phyloP scores from a whole-genome alignment of 2,113 vertebrate species.

The Saimiri boliviensis region DNA sequence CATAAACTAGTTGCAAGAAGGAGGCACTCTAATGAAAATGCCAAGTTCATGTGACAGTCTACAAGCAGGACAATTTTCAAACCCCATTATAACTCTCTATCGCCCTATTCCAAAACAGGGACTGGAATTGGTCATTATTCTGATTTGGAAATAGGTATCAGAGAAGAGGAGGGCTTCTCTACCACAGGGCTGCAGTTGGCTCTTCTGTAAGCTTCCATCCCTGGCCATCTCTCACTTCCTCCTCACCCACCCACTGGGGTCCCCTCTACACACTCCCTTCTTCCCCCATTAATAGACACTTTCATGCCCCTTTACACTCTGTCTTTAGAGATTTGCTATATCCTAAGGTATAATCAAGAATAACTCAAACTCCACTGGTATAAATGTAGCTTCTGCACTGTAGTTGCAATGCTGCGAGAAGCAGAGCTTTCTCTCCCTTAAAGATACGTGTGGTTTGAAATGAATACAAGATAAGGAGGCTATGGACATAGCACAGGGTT shows the following conservation, averaged over 20 bases:
- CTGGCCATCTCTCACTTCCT: not conserved
- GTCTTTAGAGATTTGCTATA: not conserved
- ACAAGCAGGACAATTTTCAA: not conserved
- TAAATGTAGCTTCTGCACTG: conserved; percentile 5
- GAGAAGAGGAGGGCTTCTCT: not conserved
- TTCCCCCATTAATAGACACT: not conserved
- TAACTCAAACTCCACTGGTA: conserved; percentile 3
- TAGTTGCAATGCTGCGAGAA: not conserved
- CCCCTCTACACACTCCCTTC: not conserved
- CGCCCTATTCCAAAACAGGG: not conserved
- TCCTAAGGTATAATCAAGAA: conserved; percentile 11
- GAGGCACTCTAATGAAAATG: conserved; percentile 48
- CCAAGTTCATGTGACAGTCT: not conserved
- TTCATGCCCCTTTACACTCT: not conserved
- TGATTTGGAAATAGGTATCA: not conserved
- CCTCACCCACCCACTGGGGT: not conserved
- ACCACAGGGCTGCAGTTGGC: not conserved
- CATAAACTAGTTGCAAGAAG: conserved; percentile 37
- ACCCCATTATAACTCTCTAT: not conserved
- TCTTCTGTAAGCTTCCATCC: not conserved
- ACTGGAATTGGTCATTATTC: not conserved
- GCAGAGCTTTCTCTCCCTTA: conserved; percentile 19
- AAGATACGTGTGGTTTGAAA: conserved; percentile 59
- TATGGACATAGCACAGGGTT: not conserved
- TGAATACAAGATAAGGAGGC: conserved; percentile 69